Conservation (phyloP, 2,888 invertebrate species). For the Lissonota sp. region DNA sequence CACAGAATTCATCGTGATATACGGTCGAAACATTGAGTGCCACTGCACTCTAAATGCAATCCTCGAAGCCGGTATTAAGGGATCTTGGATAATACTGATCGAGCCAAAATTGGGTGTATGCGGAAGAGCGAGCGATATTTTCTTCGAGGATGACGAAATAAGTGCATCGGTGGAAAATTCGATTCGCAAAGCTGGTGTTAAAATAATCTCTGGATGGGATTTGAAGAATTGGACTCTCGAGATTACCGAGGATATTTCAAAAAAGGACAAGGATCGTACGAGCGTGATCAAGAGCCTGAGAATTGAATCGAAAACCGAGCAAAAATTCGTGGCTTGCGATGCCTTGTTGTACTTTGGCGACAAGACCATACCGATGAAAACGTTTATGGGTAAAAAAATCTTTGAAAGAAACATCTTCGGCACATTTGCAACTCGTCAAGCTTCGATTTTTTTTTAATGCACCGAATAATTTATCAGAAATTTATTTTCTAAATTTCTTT, state of each 20-base stretch:
- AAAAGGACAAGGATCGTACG: constrained; percentile 20
- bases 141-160: constrained; percentile 83
- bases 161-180: constrained; percentile 84
- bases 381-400: constrained; percentile 81
- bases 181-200: constrained; percentile 83
- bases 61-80: constrained; percentile 86
- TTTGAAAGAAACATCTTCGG: too few species aligned
- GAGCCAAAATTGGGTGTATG: constrained; percentile 84
- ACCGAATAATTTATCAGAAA: too few species aligned
- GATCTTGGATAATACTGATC: constrained; percentile 86
- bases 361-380: constrained; percentile 85
- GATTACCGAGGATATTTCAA: constrained; percentile 61
- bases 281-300: constrained; percentile 82
- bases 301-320: constrained; percentile 84
- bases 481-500: too few species aligned
- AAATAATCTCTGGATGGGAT: constrained; percentile 84
- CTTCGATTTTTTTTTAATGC: too few species aligned
- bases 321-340: constrained; percentile 84
- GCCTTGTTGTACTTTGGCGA: constrained; percentile 86
- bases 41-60: constrained; percentile 88
- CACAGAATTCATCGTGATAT: constrained; percentile 85
- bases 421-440: too few species aligned
- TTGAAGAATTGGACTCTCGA: constrained; percentile 85
- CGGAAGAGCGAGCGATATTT: constrained; percentile 71
- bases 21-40: constrained; percentile 88